Percentiles rank a stretch among this genome's conserved stretches.
These are phyloP conservation scores for Notospermus geniculatus DNA, from an alignment of 1,140 invertebrate genomes.

Conservation along the genomic window DNA sequence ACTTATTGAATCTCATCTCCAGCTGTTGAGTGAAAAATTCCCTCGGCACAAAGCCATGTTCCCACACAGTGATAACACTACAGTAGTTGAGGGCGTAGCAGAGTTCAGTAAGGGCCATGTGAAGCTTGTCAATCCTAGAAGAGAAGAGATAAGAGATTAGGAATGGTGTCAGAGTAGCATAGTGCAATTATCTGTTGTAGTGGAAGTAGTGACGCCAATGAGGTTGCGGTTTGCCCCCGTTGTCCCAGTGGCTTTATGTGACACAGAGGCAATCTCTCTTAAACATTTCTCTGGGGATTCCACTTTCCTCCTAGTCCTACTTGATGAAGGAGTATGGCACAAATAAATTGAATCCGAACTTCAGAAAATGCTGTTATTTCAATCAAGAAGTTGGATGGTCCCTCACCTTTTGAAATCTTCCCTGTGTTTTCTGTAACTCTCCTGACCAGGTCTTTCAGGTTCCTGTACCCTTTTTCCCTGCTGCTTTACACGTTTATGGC, in stretches of 20 bases:
- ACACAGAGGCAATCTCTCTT: too few species aligned
- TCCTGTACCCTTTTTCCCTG: constrained; percentile 42
- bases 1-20: constrained; percentile 72
- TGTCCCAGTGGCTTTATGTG: too few species aligned
- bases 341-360: too few species aligned
- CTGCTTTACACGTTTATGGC: constrained; percentile 40
- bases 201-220: too few species aligned
- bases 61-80: constrained; percentile 95
- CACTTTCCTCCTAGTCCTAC: too few species aligned
- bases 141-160: constrained; percentile 17
- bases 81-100: constrained; percentile 97
- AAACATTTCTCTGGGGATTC: too few species aligned
- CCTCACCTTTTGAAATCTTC: constrained; percentile 87
- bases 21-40: constrained; percentile 97
- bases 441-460: constrained; percentile 72
- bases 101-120: constrained; percentile 96
- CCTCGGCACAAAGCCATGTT: constrained; percentile 96
- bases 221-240: too few species aligned
- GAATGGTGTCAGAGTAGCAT: neutral
- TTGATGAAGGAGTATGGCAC: too few species aligned
- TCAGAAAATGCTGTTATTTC: too few species aligned
- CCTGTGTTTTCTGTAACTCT: constrained; percentile 91
- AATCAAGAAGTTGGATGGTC: too few species aligned
- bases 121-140: constrained; percentile 89
- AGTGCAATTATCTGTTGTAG: too few species aligned